Base-by-base conservation (phyloP, 37 sponge, comb jelly and placozoan genomes). In the Axinella damicornis region DNA sequence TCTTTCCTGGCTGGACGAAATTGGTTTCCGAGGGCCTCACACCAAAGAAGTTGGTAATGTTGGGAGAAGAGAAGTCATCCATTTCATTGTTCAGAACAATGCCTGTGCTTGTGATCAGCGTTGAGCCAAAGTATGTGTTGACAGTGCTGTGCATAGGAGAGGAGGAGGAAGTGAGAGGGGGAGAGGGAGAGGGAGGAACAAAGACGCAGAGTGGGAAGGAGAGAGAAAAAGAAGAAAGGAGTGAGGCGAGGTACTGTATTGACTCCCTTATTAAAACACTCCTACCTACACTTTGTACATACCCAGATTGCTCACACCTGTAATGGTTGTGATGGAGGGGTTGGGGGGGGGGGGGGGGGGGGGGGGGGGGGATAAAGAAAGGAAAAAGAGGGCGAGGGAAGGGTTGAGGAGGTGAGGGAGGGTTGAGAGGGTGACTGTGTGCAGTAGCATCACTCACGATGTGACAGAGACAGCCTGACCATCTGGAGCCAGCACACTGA, bases 41-140 rank as follows among this genome's bases (percentile, higher is more conserved):
- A 31, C 87, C 89, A 56, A 59, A 92, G 31, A 4, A 31, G 69
- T 92, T 95, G 37, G 93, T 88, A 36, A 88, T 79, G 61, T 92
- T 92, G 52, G 95, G 95, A 60, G 88, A 74, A n/a, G 95, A 88
- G 57, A 96, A 96, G 37, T 96, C 97, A 25, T 95, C 94, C 97
- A 96, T 96, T 69, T 96, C 89, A 81, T 96, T 94, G 73, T 96
- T 96, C 25, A 96, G 81, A n/a, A 96, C 71, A n/a, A 96, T 85
- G 18, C 97, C 97, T 34, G 77, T 72, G 19, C 52, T 31, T 16
- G 97, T 96, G 63, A 96, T 86, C 39, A 96, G 34, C 20, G 74
- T 66, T 27, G 97, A 84, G 22, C 97, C 97, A 82, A 96, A 96
- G 71, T 78, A 89, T 2, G 79, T 73, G 82, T 96, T 96, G 40